Base-by-base conservation (phyloP, 53 echinoderm and acorn worm genomes). In the Zoroaster sp. region DNA sequence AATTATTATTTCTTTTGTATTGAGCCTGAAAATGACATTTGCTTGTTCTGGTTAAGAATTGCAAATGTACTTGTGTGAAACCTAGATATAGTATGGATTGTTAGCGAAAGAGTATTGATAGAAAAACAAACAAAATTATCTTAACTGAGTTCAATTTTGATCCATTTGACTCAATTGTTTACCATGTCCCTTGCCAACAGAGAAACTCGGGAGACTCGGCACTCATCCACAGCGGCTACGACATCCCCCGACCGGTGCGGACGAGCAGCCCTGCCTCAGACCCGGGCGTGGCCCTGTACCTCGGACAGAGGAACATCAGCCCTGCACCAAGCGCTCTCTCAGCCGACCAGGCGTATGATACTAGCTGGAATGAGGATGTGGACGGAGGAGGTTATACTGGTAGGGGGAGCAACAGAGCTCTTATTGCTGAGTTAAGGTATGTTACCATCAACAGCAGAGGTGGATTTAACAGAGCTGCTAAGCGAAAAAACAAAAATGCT, bases 341-440 rank as follows among this genome's bases (percentile, higher is more conserved):
- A 1, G 89, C 79, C 1, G 72, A 79, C 32, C 78, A 71, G 35
- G 49, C 30, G 31, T 71, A 78, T 5, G 54, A 69, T 36, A 45
- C 10, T 10, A 72, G 79, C 70, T 89, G 78, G 78, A 45, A 36
- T 18, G 89, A 89, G 7, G 88, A 77, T 10, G 37, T 53, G 36
- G 80, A 80, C 47, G 43, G 17, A 17, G 43, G 44, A 17, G 68
- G 83, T 7, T 38, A 12, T 9, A 54, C 23, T 28, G 73, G 80
- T 2, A 47, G 47, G 63, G 73, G 90, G 33, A 80, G 83, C 51
- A 80, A 87, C 30, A 87, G 82, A 35, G 88, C 66, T 54, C 75
- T 93, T 37, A 75, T 83, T 49, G 90, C 82, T 21, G 73, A 90
- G 81, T 39, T 90, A 7, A 90, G 66, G 90, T 73, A 43, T 55